Evolutionary conservation across 2,888 invertebrate genomes (phyloP).

Genomic region (Monoplex corrugatus): DNA sequence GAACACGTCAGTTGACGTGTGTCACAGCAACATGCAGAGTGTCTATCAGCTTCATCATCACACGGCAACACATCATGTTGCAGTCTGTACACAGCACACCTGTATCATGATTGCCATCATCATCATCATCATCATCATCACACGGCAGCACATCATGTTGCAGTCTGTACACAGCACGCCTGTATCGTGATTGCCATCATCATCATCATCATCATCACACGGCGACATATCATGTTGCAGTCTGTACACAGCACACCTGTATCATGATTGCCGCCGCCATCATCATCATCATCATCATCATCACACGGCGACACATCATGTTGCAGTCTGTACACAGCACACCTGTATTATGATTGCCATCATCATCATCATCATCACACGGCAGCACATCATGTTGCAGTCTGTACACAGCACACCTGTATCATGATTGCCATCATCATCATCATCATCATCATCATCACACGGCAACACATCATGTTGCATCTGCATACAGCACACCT

Average conservation of each 20-base stretch:
- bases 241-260: background rate
- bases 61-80: constrained; percentile 8
- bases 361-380: background rate
- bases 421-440: background rate
- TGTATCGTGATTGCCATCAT: too few species aligned
- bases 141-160: too few species aligned
- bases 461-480: too few species aligned
- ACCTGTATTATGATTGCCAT: too few species aligned
- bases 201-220: background rate
- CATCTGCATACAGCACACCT: too few species aligned
- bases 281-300: background rate
- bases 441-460: background rate
- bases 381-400: constrained; percentile 2
- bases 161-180: too few species aligned
- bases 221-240: background rate
- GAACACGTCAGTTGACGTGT: background rate
- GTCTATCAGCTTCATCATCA: background rate
- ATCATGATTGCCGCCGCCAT: background rate
- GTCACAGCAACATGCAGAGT: background rate
- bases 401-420: background rate
- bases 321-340: too few species aligned
- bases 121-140: background rate
- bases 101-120: background rate
- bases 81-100: background rate
- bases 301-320: too few species aligned